These are phyloP conservation scores for Apamea epomidion DNA, from an alignment of 2,888 invertebrate species.

Conservation along the genomic window DNA sequence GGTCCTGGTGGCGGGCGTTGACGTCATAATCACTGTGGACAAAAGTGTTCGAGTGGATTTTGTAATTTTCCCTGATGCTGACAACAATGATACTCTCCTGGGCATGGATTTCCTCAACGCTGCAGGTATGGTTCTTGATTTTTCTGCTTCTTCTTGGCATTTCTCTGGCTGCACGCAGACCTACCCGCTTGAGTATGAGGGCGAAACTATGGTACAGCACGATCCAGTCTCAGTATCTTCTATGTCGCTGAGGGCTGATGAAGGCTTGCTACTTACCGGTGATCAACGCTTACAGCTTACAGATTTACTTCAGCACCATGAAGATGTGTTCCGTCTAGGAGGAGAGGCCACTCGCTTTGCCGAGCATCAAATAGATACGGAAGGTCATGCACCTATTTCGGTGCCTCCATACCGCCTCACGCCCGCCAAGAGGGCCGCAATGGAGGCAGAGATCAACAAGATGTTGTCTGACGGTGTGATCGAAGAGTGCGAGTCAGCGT, in stretches of 20 bases:
- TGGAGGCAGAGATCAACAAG: slow-evolving; percentile 18
- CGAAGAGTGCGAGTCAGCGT: slow-evolving; percentile 14
- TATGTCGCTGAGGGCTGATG: slow-evolving; percentile 12
- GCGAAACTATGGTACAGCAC: not conserved
- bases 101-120: slow-evolving; percentile 21
- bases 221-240: slow-evolving; percentile 4
- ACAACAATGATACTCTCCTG: slow-evolving; percentile 21
- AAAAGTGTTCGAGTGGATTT: slow-evolving; percentile 11
- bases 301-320: slow-evolving; percentile 7
- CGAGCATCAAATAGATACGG: slow-evolving; percentile 37
- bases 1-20: not conserved
- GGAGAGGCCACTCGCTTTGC: slow-evolving; percentile 24
- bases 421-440: slow-evolving; percentile 16
- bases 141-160: not conserved
- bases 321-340: slow-evolving; percentile 23
- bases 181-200: slow-evolving; percentile 10
- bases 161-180: slow-evolving; percentile 5
- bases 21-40: not conserved
- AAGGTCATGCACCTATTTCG: slow-evolving; percentile 26
- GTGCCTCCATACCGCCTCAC: slow-evolving; percentile 27
- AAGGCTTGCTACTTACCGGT: slow-evolving; percentile 11
- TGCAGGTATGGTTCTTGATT: slow-evolving; percentile 18
- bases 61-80: slow-evolving; percentile 12
- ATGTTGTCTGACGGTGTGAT: not conserved
- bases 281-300: slow-evolving; percentile 7